Evolutionary conservation across 2,797 vertebrate genomes (phyloP).

Genomic region (Enteromius argenteus): DNA sequence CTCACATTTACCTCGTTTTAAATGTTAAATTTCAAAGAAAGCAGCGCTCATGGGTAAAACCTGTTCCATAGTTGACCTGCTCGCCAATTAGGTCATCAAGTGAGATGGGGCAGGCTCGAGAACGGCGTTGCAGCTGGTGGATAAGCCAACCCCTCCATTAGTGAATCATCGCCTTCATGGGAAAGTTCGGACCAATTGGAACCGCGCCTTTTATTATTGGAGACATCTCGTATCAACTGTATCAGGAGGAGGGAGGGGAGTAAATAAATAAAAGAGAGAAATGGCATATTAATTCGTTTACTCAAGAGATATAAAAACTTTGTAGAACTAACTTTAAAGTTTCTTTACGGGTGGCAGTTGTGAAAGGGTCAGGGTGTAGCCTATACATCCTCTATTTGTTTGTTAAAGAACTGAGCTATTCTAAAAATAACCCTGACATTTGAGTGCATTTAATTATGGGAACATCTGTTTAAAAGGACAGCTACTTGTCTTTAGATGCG

Average conservation of each 20-base stretch:
- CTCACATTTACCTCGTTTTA: slow-evolving; percentile 78
- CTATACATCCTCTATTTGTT: slow-evolving; percentile 32
- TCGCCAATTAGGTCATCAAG: slow-evolving; percentile 85
- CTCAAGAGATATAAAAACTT: slow-evolving; percentile 8
- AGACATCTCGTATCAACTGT: slow-evolving; percentile 20
- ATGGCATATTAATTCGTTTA: not conserved
- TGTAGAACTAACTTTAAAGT: not conserved
- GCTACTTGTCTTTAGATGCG: not conserved
- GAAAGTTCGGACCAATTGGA: slow-evolving; percentile 53
- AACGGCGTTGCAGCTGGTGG: slow-evolving; percentile 81
- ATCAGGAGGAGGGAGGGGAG: not conserved
- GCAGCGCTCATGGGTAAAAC: slow-evolving; percentile 41
- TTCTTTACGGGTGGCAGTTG: not conserved
- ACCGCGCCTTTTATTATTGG: slow-evolving; percentile 37
- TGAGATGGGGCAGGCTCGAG: slow-evolving; percentile 71
- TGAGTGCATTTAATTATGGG: slow-evolving; percentile 36
- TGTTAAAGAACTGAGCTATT: slow-evolving; percentile 29
- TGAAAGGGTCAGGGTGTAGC: not conserved
- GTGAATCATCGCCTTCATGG: slow-evolving; percentile 67
- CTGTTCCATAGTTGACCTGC: slow-evolving; percentile 63
- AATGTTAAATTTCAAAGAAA: slow-evolving; percentile 38
- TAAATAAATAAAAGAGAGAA: slow-evolving; percentile 20
- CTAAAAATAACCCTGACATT: slow-evolving; percentile 48
- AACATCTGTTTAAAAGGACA: slow-evolving; percentile 46
- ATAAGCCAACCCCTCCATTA: slow-evolving; percentile 65